Evolutionary conservation across 2,797 vertebrate species (phyloP).

Genomic region (Apogon talboti): DNA sequence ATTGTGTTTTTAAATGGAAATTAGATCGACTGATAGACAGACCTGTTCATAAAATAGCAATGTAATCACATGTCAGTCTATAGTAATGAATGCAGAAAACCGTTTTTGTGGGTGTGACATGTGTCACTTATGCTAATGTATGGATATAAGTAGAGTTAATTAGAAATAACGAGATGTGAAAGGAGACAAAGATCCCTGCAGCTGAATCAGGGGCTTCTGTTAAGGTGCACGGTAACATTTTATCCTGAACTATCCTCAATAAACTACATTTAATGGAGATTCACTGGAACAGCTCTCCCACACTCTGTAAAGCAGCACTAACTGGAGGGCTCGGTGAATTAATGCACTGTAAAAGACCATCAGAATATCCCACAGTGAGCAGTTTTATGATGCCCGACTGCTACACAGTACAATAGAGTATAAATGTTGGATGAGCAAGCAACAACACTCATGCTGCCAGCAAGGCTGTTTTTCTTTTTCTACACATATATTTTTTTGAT

Average conservation of each 20-base stretch:
- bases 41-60: not conserved
- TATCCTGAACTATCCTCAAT: constrained; percentile 40
- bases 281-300: constrained; percentile 61
- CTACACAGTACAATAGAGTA: constrained; percentile 37
- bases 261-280: constrained; percentile 60
- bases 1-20: too few species aligned
- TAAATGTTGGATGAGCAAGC: constrained; percentile 46
- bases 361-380: constrained; percentile 67
- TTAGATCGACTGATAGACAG: too few species aligned
- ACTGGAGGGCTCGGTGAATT: constrained; percentile 73
- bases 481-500: constrained; percentile 5
- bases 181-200: not conserved
- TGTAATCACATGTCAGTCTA: not conserved
- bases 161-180: not conserved
- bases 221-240: constrained; percentile 17
- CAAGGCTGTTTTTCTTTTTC: not conserved
- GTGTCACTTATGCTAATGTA: not conserved
- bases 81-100: not conserved
- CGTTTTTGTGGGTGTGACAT: not conserved
- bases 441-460: constrained; percentile 34
- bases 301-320: constrained; percentile 63
- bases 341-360: constrained; percentile 62
- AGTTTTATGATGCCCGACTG: constrained; percentile 64
- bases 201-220: constrained; percentile 7
- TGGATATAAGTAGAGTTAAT: not conserved